A percentile compares a stretch with the other conserved stretches of the same genome.
Conservation (phyloP, 2,888 invertebrate species). For the Dryocosmus kuriphilus region DNA sequence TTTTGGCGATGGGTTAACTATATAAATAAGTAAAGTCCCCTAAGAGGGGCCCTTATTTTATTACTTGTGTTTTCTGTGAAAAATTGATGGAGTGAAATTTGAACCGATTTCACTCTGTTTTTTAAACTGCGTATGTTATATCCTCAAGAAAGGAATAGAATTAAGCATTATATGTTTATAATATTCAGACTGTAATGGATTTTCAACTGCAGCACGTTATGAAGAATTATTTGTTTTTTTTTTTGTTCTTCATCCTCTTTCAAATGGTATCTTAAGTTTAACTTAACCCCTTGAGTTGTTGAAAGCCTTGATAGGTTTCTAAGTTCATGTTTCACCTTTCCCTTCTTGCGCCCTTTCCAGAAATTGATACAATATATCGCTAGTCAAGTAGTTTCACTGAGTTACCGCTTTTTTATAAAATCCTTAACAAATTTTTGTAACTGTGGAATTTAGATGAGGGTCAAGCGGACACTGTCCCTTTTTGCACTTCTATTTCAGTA, state of each 20-base stretch:
- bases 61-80: no score
- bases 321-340: slow-evolving; percentile 66
- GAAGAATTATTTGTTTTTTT: background rate
- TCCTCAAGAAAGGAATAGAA: no score
- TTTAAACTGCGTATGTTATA: no score
- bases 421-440: background rate
- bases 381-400: background rate
- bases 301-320: slow-evolving; percentile 68
- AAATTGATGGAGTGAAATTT: no score
- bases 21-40: no score
- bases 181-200: no score
- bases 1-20: no score
- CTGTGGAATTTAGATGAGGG: background rate
- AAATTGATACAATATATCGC: slow-evolving; percentile 66
- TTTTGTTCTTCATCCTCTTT: slow-evolving; percentile 27
- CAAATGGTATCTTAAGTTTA: slow-evolving; percentile 59
- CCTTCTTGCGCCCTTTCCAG: slow-evolving; percentile 49
- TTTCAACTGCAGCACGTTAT: background rate
- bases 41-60: no score
- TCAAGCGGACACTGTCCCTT: no score
- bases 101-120: no score
- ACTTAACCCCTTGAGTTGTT: slow-evolving; percentile 68
- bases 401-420: background rate
- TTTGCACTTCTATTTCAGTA: no score
- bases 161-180: no score